Conservation (phyloP, 2,888 invertebrate genomes). For the Lasioglossum morio region DNA sequence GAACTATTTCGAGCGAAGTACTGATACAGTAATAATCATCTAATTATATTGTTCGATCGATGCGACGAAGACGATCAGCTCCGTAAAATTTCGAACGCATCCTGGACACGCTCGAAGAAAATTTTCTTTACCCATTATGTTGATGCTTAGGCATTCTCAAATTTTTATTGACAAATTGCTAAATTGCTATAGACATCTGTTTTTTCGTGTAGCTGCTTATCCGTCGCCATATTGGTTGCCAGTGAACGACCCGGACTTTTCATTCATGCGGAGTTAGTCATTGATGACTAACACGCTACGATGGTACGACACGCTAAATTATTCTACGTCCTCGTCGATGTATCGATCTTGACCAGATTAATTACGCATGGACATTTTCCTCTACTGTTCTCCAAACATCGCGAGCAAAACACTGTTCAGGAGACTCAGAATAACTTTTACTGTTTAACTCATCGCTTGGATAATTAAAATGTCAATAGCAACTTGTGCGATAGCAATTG, state of each 20-base stretch:
- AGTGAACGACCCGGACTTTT: not conserved
- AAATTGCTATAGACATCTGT: not conserved
- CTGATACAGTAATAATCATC: not conserved
- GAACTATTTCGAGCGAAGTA: not conserved
- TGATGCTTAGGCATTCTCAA: not conserved
- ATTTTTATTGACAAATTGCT: not conserved
- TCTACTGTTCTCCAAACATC: not conserved
- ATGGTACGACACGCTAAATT: not conserved
- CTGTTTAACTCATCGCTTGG: not conserved
- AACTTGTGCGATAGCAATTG: no score
- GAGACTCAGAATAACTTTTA: not conserved
- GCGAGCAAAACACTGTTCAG: not conserved
- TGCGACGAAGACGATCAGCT: not conserved
- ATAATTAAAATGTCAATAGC: not conserved
- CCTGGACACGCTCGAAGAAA: not conserved
- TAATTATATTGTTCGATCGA: conserved; percentile 5
- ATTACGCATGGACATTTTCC: not conserved
- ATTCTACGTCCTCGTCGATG: not conserved
- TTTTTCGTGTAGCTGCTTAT: not conserved
- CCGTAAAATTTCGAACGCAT: not conserved
- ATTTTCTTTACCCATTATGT: not conserved
- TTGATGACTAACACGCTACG: conserved; percentile 7
- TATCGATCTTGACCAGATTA: not conserved
- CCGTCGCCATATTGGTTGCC: not conserved
- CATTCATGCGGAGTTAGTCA: conserved; percentile 24